phyloP scores from a whole-genome alignment of 2,113 vertebrate genomes.

The Dipodomys stephensi region DNA sequence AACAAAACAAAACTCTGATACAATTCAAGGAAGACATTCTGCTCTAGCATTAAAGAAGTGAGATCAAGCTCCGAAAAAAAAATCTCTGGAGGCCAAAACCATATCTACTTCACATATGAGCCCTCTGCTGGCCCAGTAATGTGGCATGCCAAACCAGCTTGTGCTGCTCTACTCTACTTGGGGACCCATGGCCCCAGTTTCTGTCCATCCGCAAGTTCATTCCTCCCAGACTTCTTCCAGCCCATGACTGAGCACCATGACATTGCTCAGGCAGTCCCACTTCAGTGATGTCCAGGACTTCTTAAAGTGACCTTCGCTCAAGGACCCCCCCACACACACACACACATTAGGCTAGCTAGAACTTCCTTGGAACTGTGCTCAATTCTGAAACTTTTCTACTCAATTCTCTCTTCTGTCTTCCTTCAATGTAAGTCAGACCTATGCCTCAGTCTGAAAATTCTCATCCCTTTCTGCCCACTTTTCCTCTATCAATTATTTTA shows the following conservation, averaged over 20 bases:
- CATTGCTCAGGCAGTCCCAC: neutral
- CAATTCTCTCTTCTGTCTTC: neutral
- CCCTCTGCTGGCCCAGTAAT: neutral
- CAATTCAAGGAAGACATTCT: neutral
- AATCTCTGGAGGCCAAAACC: neutral
- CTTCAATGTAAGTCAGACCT: neutral
- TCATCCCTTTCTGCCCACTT: neutral
- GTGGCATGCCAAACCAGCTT: neutral
- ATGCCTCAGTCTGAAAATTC: neutral
- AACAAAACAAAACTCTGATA: neutral
- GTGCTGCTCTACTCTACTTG: neutral
- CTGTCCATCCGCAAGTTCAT: neutral
- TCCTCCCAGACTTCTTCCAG: neutral
- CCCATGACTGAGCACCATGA: neutral
- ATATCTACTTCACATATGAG: neutral
- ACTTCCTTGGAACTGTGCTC: neutral
- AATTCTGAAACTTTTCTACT: neutral
- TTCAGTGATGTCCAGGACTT: neutral
- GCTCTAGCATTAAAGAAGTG: conserved; percentile 13
- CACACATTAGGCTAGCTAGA: neutral
- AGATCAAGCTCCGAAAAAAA: neutral
- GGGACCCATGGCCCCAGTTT: neutral
- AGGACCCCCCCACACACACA: neutral
- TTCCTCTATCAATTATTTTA: neutral
- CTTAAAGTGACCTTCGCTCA: neutral